Evolutionary conservation across 2,797 vertebrate species (phyloP), one percentile per base, ranked within the genome.

Genomic region (Sternotherus odoratus): DNA sequence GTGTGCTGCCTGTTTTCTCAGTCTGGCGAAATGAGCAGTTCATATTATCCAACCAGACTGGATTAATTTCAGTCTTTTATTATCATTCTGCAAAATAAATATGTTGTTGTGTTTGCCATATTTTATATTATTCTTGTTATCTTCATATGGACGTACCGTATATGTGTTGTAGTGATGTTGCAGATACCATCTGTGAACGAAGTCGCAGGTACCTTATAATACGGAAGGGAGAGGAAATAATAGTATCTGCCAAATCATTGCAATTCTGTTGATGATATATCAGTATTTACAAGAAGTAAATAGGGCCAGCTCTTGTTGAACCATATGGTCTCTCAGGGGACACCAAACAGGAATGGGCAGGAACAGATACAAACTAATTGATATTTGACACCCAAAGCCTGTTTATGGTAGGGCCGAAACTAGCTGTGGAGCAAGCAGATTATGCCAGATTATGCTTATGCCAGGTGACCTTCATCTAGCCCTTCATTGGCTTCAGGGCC

Each of bases 21-120:
- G 8, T 86, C 90, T 5, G 1, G 10, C 10, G 33, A 91, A 92
- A 79, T 39, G 72, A 51, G 91, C 6, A 69, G 5, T 53, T 83
- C 3, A 33, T 79, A 85, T 86, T 84, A 91, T 80, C 88, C 88
- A 88, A 54, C 83, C 54, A 79, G 77, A 56, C 69, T 87, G n/a
- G 36, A 26, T 49, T 28, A 12, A 53, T 36, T 36, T 51, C 57
- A 33, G 19, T 6, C 10, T 69, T 69, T 69, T 51, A 75, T n/a
- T 2, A 1, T 36, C 85, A 87, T 83, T 77, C 21, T 24, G 8
- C 26, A 88, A 92, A 88, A 79, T 77, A 92, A 93, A 85, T 90
- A 48, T 89, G 30, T 91, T 83, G 33, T 26, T 94, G 74, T 95
- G 6, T 75, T 80, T 82, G 54, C 50, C 54, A 13, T 51, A 79